Evolutionary conservation across 1,140 invertebrate genomes (phyloP).

Genomic region (Latrodectus geometricus): DNA sequence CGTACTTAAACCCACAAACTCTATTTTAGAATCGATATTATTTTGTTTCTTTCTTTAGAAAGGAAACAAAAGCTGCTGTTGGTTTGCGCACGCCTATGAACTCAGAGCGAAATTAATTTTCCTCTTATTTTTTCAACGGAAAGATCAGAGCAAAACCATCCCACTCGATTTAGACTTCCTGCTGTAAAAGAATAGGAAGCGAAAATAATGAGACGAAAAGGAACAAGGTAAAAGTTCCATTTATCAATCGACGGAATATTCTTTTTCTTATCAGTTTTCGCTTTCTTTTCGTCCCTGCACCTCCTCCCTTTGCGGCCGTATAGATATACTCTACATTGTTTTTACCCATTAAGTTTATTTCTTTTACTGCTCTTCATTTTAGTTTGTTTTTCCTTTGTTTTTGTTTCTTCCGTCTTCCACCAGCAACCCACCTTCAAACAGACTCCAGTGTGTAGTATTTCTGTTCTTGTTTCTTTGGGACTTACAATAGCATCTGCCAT

Average conservation of each 20-base stretch:
- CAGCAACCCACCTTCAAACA: not conserved
- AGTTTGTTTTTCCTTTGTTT: not conserved
- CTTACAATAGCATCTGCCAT: slow-evolving; percentile 41
- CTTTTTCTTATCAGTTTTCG: slow-evolving; percentile 6
- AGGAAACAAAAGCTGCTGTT: too few species aligned
- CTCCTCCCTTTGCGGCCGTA: slow-evolving; percentile 27
- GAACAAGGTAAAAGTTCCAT: slow-evolving; percentile 61
- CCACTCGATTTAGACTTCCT: too few species aligned
- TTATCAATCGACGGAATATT: slow-evolving; percentile 53
- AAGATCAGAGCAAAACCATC: too few species aligned
- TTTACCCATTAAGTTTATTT: slow-evolving; percentile 60
- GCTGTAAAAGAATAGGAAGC: too few species aligned
- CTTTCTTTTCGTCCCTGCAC: not conserved
- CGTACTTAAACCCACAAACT: too few species aligned
- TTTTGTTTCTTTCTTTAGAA: too few species aligned
- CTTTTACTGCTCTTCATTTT: slow-evolving; percentile 9
- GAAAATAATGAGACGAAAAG: slow-evolving; percentile 57
- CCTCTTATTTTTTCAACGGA: too few species aligned
- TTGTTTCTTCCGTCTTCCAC: too few species aligned
- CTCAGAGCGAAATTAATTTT: too few species aligned
- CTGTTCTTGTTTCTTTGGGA: slow-evolving; percentile 23
- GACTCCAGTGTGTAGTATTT: slow-evolving; percentile 13
- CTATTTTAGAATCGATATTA: too few species aligned
- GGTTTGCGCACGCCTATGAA: too few species aligned
- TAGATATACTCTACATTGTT: slow-evolving; percentile 49